Conservation (phyloP, 1,140 invertebrate genomes). For the Ditylenchus dipsaci region DNA sequence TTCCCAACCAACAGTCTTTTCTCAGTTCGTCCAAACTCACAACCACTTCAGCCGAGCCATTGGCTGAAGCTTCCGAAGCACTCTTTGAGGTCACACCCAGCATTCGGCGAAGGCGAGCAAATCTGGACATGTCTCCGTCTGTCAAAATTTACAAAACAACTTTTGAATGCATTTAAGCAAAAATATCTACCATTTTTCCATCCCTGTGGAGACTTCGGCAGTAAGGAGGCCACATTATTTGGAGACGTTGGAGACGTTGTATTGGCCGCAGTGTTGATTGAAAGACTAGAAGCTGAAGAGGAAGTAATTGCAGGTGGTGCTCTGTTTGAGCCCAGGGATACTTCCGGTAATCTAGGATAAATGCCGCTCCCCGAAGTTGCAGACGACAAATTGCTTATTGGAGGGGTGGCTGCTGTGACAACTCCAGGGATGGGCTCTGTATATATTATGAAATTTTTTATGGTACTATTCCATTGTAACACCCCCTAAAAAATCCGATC, state of each 20-base stretch:
- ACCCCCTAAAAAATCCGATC: too few relatives aligned
- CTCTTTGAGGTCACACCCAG: conserved; percentile 11
- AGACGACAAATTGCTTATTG: not conserved
- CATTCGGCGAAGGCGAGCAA: conserved; percentile 43
- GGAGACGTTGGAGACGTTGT: not conserved
- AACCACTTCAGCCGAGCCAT: conserved; percentile 5
- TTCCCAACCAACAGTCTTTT: conserved; percentile 58
- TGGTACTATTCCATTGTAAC: too few relatives aligned
- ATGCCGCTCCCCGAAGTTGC: conserved; percentile 6
- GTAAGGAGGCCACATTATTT: not conserved
- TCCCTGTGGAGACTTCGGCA: conserved; percentile 5
- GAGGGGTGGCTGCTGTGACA: conserved; percentile 11
- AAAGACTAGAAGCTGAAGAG: not conserved
- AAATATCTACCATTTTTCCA: not conserved
- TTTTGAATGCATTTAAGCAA: not conserved
- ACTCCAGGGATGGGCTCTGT: conserved; percentile 12
- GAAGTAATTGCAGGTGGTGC: not conserved
- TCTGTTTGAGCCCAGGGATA: conserved; percentile 8
- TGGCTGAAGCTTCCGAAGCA: not conserved
- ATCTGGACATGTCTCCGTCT: conserved; percentile 39
- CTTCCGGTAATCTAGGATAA: conserved; percentile 41
- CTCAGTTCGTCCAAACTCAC: conserved; percentile 51
- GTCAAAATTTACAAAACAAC: conserved; percentile 7
- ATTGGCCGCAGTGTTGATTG: not conserved
- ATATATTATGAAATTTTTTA: too few relatives aligned